Conservation (phyloP, 2,797 vertebrate species). For the Labroides dimidiatus region DNA sequence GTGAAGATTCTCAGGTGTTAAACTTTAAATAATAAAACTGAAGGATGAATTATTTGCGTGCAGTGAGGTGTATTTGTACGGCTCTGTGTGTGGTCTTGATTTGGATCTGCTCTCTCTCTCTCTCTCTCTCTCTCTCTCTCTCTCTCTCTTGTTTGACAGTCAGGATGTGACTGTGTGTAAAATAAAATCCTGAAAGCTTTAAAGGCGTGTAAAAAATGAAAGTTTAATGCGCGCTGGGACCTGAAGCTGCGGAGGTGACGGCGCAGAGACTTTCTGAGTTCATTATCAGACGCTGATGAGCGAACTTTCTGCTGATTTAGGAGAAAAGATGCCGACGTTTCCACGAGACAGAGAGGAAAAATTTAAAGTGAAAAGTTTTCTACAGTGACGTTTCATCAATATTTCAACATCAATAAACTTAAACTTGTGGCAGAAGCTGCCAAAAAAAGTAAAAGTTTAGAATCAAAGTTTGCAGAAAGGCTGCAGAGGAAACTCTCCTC, state of each 20-base stretch:
- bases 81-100: no score
- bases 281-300: neutral
- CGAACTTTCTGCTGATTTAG: slow-evolving; percentile 7
- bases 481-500: neutral
- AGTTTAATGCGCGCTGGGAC: neutral
- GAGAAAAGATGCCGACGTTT: neutral
- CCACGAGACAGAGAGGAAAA: neutral
- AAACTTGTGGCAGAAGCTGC: neutral
- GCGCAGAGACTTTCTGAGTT: neutral
- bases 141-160: neutral
- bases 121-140: neutral
- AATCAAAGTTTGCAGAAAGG: neutral
- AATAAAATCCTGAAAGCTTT: neutral
- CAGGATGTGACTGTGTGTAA: neutral
- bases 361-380: neutral
- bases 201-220: neutral
- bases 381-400: neutral
- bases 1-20: no score
- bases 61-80: no score
- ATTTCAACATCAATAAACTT: slow-evolving; percentile 8
- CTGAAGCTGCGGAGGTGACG: slow-evolving; percentile 1
- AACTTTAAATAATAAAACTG: no score
- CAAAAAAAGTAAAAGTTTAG: neutral
- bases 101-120: no score
- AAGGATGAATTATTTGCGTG: no score